Percentiles rank a stretch among this genome's conserved stretches.
Conservation (phyloP, 2,888 invertebrate species). For the Phyllotreta striolata region DNA sequence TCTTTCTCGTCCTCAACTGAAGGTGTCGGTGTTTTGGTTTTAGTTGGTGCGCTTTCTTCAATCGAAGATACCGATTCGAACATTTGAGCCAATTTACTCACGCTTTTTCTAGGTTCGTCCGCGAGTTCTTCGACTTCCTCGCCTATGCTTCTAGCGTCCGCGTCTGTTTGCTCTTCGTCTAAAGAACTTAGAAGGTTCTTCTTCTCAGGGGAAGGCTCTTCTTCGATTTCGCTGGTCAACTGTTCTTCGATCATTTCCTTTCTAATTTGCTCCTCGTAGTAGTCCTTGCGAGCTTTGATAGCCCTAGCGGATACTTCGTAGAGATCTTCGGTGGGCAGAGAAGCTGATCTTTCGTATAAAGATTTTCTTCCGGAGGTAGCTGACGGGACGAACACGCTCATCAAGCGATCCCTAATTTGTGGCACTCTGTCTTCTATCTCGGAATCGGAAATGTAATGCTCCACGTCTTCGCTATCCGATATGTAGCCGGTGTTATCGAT, state of each 20-base stretch:
- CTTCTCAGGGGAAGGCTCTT: slow-evolving; percentile 62
- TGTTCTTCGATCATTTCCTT: slow-evolving; percentile 67
- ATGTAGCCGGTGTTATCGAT: slow-evolving; percentile 60
- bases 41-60: slow-evolving; percentile 41
- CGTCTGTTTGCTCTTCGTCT: slow-evolving; percentile 45
- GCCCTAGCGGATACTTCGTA: slow-evolving; percentile 65
- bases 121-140: slow-evolving; percentile 42
- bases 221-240: slow-evolving; percentile 62
- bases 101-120: slow-evolving; percentile 37
- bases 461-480: slow-evolving; percentile 60
- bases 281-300: slow-evolving; percentile 66
- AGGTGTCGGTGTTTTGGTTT: slow-evolving; percentile 24
- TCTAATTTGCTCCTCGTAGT: slow-evolving; percentile 69
- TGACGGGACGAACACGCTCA: slow-evolving; percentile 59
- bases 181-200: slow-evolving; percentile 55
- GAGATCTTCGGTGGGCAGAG: slow-evolving; percentile 63
- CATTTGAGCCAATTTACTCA: slow-evolving; percentile 33
- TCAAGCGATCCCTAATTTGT: slow-evolving; percentile 59
- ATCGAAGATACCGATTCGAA: slow-evolving; percentile 34
- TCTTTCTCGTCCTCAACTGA: slow-evolving; percentile 18
- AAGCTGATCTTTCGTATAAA: slow-evolving; percentile 63
- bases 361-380: slow-evolving; percentile 55
- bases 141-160: slow-evolving; percentile 41
- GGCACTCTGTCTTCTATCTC: slow-evolving; percentile 61
- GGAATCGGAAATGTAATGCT: slow-evolving; percentile 60